These are phyloP conservation scores for Hyposoter didymator DNA, from an alignment of 2,888 invertebrate species.

Conservation along the genomic window DNA sequence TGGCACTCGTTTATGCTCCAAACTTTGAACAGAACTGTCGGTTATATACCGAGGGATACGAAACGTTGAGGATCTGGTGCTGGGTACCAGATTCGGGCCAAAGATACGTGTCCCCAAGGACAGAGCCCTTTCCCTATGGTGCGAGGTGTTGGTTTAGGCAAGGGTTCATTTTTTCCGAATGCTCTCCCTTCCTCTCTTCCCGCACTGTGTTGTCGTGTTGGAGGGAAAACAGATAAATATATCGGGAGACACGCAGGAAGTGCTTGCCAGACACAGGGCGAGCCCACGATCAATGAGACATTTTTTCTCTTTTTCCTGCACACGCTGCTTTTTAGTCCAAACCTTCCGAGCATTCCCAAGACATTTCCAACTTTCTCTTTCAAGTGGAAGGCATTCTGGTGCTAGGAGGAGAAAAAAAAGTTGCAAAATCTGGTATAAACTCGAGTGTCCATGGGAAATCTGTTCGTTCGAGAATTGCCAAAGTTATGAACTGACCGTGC, in stretches of 20 bases:
- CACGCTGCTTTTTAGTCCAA: slow-evolving; percentile 7
- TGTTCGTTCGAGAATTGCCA: slow-evolving; percentile 59
- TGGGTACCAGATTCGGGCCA: slow-evolving; percentile 73
- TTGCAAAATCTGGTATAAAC: slow-evolving; percentile 74
- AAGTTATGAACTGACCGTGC: slow-evolving; percentile 26
- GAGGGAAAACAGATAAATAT: slow-evolving; percentile 78
- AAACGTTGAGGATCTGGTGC: slow-evolving; percentile 71
- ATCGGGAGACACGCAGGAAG: slow-evolving; percentile 78
- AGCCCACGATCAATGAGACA: slow-evolving; percentile 53
- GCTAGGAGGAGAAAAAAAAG: slow-evolving; percentile 56
- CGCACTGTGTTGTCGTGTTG: slow-evolving; percentile 12
- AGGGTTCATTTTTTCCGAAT: slow-evolving; percentile 71
- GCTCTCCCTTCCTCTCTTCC: slow-evolving; percentile 38
- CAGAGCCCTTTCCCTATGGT: slow-evolving; percentile 73
- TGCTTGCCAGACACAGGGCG: slow-evolving; percentile 51
- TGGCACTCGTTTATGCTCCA: slow-evolving; percentile 34
- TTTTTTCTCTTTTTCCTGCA: slow-evolving; percentile 27
- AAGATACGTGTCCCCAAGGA: slow-evolving; percentile 75
- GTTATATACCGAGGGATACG: slow-evolving; percentile 49
- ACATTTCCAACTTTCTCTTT: slow-evolving; percentile 36
- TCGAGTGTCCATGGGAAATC: slow-evolving; percentile 63
- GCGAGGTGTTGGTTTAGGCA: slow-evolving; percentile 78
- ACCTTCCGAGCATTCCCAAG: background rate
- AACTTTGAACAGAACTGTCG: slow-evolving; percentile 53
- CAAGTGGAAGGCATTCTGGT: slow-evolving; percentile 63